Evolutionary conservation across 1,140 invertebrate genomes (phyloP).

Genomic region (Bombus superbus): DNA sequence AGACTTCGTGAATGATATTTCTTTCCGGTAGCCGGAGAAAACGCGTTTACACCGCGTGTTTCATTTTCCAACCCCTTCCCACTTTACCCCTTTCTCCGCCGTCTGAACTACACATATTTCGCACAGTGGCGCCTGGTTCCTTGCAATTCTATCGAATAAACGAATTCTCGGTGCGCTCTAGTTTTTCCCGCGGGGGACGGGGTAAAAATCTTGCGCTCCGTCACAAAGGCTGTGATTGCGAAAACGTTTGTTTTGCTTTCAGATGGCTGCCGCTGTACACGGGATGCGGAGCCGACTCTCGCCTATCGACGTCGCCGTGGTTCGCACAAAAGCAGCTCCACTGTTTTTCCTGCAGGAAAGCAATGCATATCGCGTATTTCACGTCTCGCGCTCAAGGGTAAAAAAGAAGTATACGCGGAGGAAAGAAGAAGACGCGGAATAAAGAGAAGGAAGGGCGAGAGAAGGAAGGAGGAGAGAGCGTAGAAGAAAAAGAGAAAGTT

Average conservation of each 20-base stretch:
- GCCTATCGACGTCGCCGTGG: constrained; percentile 20
- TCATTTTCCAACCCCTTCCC: not conserved
- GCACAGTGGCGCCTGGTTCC: not conserved
- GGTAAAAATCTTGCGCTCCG: constrained; percentile 16
- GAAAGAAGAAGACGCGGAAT: constrained; percentile 17
- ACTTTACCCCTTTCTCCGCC: too few species aligned
- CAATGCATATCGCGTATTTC: constrained; percentile 39
- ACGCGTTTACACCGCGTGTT: not conserved
- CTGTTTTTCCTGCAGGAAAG: constrained; percentile 31
- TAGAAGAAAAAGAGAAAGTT: constrained; percentile 29
- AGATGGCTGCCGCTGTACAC: constrained; percentile 54
- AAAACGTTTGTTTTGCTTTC: constrained; percentile 70
- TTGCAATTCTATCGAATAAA: constrained; percentile 54
- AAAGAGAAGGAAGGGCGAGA: constrained; percentile 36
- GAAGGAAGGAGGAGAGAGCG: constrained; percentile 11
- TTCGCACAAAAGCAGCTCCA: constrained; percentile 42
- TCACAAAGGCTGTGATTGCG: constrained; percentile 71
- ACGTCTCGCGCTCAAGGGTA: constrained; percentile 14
- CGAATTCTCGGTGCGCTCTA: constrained; percentile 46
- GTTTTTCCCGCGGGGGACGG: not conserved
- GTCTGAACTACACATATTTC: too few species aligned
- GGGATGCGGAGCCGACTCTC: constrained; percentile 19
- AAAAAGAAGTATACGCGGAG: not conserved
- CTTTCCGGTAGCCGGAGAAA: not conserved
- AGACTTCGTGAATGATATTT: constrained; percentile 35